Percentiles rank a stretch among this genome's conserved stretches.
phyloP scores from a whole-genome alignment of 2,113 vertebrate genomes.

The Carassius gibelio region DNA sequence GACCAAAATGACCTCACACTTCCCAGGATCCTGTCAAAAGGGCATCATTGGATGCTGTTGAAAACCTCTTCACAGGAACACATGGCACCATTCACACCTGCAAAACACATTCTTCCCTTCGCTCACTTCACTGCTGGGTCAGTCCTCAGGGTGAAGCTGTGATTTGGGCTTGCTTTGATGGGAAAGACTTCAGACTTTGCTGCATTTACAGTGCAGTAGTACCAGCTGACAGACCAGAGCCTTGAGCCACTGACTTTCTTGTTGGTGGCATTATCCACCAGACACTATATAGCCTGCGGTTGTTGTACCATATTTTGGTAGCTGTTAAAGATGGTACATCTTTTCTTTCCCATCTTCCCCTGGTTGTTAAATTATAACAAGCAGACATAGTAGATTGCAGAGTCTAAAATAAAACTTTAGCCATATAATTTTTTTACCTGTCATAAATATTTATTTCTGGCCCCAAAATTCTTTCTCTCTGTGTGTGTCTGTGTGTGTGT shows the following conservation, averaged over 20 bases:
- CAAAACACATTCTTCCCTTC: not conserved
- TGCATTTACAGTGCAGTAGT: not conserved
- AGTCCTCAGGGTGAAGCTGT: slow-evolving; percentile 14
- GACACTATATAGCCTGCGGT: not conserved
- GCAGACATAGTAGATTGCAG: not conserved
- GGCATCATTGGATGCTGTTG: slow-evolving; percentile 12
- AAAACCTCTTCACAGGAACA: slow-evolving; percentile 12
- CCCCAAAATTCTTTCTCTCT: not conserved
- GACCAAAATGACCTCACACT: not conserved
- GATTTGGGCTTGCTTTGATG: slow-evolving; percentile 26
- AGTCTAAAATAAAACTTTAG: not conserved
- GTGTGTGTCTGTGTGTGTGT: no score
- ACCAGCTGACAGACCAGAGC: not conserved
- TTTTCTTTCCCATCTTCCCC: not conserved
- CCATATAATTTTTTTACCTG: not conserved
- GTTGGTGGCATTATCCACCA: not conserved
- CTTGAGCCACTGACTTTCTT: not conserved
- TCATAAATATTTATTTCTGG: not conserved
- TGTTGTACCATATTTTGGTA: not conserved
- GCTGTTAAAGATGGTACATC: not conserved
- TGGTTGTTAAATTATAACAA: not conserved
- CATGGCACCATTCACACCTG: slow-evolving; percentile 10
- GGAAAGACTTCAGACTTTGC: not conserved
- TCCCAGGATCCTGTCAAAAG: not conserved
- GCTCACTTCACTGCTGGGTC: slow-evolving; percentile 21